phyloP scores from a whole-genome alignment of 2,888 invertebrate species.

The Mythimna albipuncta region DNA sequence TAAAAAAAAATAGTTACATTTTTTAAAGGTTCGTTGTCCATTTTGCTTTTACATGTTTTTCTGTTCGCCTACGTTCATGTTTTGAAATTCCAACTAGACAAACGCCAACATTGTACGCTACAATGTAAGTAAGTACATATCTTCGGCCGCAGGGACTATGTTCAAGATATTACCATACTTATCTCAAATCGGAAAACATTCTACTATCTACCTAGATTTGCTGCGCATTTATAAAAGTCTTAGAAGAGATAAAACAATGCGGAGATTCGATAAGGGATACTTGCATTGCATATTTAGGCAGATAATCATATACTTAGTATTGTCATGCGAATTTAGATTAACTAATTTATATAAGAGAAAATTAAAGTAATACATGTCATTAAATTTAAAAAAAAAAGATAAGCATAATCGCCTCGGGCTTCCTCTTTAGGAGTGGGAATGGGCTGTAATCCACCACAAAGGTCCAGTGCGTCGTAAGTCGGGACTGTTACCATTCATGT shows the following conservation, averaged over 20 bases:
- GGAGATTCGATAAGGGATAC: constrained; percentile 26
- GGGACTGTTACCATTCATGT: neutral
- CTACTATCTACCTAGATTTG: constrained; percentile 29
- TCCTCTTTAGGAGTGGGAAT: too few relatives aligned
- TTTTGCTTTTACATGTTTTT: constrained; percentile 12
- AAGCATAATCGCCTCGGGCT: too few relatives aligned
- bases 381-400: too few relatives aligned
- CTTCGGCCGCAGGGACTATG: constrained; percentile 14
- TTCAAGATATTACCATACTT: constrained; percentile 46
- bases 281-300: constrained; percentile 11
- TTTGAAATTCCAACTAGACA: constrained; percentile 14
- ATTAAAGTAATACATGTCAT: neutral
- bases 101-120: neutral
- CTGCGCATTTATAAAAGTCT: constrained; percentile 45
- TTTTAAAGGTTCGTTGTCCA: neutral
- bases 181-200: constrained; percentile 54
- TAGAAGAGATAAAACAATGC: constrained; percentile 35
- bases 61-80: constrained; percentile 4
- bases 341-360: too few relatives aligned
- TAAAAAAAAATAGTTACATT: neutral
- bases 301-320: constrained; percentile 9
- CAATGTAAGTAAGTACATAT: constrained; percentile 13
- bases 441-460: too few relatives aligned
- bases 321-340: too few relatives aligned
- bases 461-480: too few relatives aligned